Base-by-base conservation (phyloP, 2,113 vertebrate genomes). In the Neolamprologus cancellatus region DNA sequence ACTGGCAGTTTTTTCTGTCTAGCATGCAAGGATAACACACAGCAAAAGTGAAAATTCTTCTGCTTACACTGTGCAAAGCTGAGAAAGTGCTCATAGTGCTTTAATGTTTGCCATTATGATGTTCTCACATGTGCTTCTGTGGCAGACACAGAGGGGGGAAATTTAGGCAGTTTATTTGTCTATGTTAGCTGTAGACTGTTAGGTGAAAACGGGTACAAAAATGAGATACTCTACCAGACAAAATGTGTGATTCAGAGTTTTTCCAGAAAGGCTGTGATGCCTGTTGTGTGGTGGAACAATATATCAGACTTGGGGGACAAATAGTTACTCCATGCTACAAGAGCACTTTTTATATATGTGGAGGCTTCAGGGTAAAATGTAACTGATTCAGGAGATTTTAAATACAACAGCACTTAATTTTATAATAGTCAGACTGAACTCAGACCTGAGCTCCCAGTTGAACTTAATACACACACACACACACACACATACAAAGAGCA, bases 1-100 rank as follows among this genome's bases (percentile, higher is more conserved):
- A 66, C 76, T 89, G 87, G 87, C 89, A 86, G 91, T 83, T 81
- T 81, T 48, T 83, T 91, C 85, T 74, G 86, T 84, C 92, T 85
- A 86, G 83, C 11, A 48, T 61, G 57, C 20, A 39, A 83, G 39
- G 20, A 48, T 8, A 12, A 79, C 53, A 7, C 57, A 5, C 15
- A 25, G 59, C 74, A 71, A 81, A 79, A 88, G 69, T 18, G 34
- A 32, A 85, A 69, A 82, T 54, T 17, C 3, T 18, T 36, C 7
- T 44, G 52, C 41, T 79, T 3, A 48, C 59, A 79, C 10, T 69
- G 41, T 61, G 15, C 64, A 25, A 36, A 13, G 55, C 34, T 34
- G 74, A 83, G 64, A 55, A 89, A 82, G 82, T 54, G 84, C 78
- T 88, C 84, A 85, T 53, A 89, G 61, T 84, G 86, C 14, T 59